These are phyloP conservation scores for Amphiduros pacificus DNA, from an alignment of 2,888 invertebrate species.

Conservation along the genomic window DNA sequence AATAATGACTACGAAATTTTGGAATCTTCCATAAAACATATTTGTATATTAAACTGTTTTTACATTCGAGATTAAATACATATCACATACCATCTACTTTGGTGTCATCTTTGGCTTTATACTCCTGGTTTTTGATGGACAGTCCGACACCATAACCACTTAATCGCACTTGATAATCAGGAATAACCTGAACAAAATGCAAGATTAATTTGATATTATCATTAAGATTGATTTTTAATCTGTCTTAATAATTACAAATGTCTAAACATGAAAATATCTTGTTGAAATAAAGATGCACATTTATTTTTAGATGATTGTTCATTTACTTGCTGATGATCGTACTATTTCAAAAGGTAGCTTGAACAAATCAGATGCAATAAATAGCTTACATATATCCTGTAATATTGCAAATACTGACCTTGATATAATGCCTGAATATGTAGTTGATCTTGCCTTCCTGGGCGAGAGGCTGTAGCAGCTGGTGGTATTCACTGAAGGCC, in stretches of 20 bases:
- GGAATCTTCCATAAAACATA: neutral
- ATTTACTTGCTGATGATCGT: neutral
- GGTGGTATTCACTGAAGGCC: constrained; percentile 76
- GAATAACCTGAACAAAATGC: constrained; percentile 52
- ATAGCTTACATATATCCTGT: neutral
- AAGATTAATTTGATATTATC: too few relatives aligned
- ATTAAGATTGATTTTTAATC: too few relatives aligned
- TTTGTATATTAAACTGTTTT: neutral
- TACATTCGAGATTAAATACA: neutral
- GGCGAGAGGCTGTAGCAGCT: constrained; percentile 71
- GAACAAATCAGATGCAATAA: neutral
- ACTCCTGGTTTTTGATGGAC: constrained; percentile 98
- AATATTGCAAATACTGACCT: constrained; percentile 62
- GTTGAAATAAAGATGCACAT: neutral
- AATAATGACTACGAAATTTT: too few relatives aligned
- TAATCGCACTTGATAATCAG: constrained; percentile 70
- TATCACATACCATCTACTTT: constrained; percentile 59
- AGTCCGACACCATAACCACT: constrained; percentile 98
- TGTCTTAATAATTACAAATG: neutral
- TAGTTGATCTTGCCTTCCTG: constrained; percentile 77
- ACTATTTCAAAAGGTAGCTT: neutral
- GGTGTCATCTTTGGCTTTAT: constrained; percentile 93
- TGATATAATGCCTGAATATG: constrained; percentile 83
- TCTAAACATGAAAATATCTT: neutral
- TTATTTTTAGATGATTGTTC: too few relatives aligned